These are phyloP conservation scores for Hypsibius dujardini DNA, from an alignment of 1,140 invertebrate species.

Conservation along the genomic window DNA sequence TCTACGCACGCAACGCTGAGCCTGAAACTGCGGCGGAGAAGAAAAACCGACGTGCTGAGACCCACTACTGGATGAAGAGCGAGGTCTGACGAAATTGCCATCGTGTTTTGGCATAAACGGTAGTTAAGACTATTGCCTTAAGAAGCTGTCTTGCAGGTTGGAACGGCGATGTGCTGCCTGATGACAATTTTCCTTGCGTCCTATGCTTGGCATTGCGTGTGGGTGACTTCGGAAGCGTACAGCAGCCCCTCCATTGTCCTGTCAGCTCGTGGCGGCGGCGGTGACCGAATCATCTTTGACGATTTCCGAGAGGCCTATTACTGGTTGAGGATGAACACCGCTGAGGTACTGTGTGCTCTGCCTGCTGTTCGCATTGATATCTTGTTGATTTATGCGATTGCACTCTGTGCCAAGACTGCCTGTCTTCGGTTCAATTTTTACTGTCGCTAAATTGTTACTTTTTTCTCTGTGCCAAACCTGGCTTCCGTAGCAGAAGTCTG, in stretches of 20 bases:
- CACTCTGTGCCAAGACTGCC: constrained; percentile 3
- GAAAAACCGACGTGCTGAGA: neutral
- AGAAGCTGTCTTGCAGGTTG: constrained; percentile 42
- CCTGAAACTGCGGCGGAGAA: neutral
- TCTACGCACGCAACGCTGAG: constrained; percentile 73
- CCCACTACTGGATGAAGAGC: constrained; percentile 12
- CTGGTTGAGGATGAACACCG: constrained; percentile 91
- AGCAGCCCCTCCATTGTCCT: constrained; percentile 90
- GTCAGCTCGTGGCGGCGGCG: constrained; percentile 79
- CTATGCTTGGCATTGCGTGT: constrained; percentile 92
- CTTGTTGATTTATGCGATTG: too few relatives aligned
- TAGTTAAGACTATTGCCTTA: neutral
- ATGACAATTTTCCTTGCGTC: constrained; percentile 68
- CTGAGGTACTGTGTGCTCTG: too few relatives aligned
- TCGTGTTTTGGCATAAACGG: too few relatives aligned
- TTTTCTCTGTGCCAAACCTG: neutral
- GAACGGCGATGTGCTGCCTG: constrained; percentile 61
- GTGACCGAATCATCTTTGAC: constrained; percentile 85
- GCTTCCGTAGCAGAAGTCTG: neutral
- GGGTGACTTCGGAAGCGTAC: constrained; percentile 97
- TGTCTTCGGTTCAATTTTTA: neutral
- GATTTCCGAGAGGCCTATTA: constrained; percentile 95
- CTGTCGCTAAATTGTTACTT: neutral
- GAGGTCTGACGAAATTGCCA: neutral
- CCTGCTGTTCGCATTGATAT: too few relatives aligned